phyloP scores from a whole-genome alignment of 1,140 invertebrate species.

The Drosophila pruinosa region DNA sequence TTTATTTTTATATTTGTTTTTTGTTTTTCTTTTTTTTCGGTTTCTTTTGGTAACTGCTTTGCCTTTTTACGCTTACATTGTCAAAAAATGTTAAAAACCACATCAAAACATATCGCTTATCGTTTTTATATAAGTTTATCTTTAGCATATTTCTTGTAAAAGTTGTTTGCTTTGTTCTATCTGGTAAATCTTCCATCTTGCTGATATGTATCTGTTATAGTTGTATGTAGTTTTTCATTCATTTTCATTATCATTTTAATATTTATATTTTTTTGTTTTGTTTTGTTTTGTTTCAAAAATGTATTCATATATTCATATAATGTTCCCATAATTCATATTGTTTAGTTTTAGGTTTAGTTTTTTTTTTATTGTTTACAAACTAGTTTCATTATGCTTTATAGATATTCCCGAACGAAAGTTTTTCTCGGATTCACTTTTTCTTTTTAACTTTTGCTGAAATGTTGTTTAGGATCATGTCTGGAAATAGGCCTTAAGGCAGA shows the following conservation, averaged over 20 bases:
- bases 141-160: constrained; percentile 55
- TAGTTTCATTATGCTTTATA: constrained; percentile 45
- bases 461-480: constrained; percentile 55
- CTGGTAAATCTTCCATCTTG: constrained; percentile 48
- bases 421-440: neutral
- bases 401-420: constrained; percentile 27
- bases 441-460: constrained; percentile 38
- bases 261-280: no score
- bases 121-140: constrained; percentile 26
- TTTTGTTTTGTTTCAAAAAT: constrained; percentile 56
- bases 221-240: constrained; percentile 48
- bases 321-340: constrained; percentile 83
- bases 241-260: constrained; percentile 41
- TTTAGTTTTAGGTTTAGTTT: constrained; percentile 64
- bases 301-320: constrained; percentile 71
- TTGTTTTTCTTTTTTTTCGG: constrained; percentile 1
- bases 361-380: constrained; percentile 50
- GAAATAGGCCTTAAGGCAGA: constrained; percentile 41
- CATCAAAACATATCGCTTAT: constrained; percentile 76
- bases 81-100: constrained; percentile 74
- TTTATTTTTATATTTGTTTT: constrained; percentile 7
- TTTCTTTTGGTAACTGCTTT: constrained; percentile 74
- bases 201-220: constrained; percentile 82
- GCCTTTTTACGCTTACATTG: constrained; percentile 67
- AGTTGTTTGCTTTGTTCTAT: constrained; percentile 45